These are phyloP conservation scores for Iguana delicatissima DNA, from an alignment of 2,797 vertebrate species.

Conservation along the genomic window DNA sequence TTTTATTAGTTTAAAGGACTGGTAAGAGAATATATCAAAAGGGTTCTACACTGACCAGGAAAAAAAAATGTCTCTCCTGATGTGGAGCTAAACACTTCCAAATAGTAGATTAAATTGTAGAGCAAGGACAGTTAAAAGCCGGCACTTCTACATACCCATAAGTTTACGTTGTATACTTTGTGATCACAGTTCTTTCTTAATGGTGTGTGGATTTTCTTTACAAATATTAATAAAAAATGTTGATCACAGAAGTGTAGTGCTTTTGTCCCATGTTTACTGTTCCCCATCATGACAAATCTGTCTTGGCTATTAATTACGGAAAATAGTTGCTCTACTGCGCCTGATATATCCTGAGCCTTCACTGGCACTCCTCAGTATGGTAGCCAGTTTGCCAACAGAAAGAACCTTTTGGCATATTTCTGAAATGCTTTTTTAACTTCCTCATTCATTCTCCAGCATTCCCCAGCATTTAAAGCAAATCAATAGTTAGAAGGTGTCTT, in stretches of 20 bases:
- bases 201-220: neutral
- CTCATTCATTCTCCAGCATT: too few relatives aligned
- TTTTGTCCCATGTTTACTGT: constrained; percentile 2
- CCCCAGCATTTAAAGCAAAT: too few relatives aligned
- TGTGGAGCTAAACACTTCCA: neutral
- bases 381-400: neutral
- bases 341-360: neutral
- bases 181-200: neutral
- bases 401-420: neutral
- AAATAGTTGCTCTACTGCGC: neutral
- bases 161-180: neutral
- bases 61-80: neutral
- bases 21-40: neutral
- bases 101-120: neutral
- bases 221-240: constrained; percentile 50
- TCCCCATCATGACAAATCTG: neutral
- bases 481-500: too few relatives aligned
- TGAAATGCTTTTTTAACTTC: too few relatives aligned
- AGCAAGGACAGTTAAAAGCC: neutral
- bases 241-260: neutral
- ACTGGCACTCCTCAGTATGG: neutral
- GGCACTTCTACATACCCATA: neutral
- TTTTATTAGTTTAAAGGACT: neutral
- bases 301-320: neutral
- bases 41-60: neutral